Conservation (phyloP, 2,888 invertebrate species). For the Synergus umbraculus region DNA sequence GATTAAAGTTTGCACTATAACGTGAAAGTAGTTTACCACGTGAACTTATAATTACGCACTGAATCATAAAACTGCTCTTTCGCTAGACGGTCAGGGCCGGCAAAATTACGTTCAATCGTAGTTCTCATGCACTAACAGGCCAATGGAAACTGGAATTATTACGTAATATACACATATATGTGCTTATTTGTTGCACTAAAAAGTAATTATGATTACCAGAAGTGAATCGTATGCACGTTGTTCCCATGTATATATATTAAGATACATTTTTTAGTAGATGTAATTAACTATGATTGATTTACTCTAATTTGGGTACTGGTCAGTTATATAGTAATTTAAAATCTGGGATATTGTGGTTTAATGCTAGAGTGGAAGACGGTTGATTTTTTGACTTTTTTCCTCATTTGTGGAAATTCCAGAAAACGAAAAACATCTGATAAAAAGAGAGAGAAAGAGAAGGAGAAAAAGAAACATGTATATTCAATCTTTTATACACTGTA, state of each 20-base stretch:
- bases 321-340: background rate
- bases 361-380: too few relatives aligned
- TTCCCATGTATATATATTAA: background rate
- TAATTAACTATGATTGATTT: constrained; percentile 17
- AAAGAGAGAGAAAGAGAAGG: too few relatives aligned
- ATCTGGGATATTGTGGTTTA: too few relatives aligned
- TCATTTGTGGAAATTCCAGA: too few relatives aligned
- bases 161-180: constrained; percentile 26
- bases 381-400: too few relatives aligned
- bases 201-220: constrained; percentile 22
- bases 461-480: too few relatives aligned
- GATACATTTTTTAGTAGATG: background rate
- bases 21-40: constrained; percentile 46
- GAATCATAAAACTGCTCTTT: constrained; percentile 44
- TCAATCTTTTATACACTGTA: too few relatives aligned
- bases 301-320: background rate
- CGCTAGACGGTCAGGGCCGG: constrained; percentile 46
- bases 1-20: constrained; percentile 36
- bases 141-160: constrained; percentile 42
- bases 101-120: constrained; percentile 42
- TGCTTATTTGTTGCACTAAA: constrained; percentile 20
- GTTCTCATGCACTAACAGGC: constrained; percentile 24
- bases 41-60: constrained; percentile 41
- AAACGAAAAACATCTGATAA: too few relatives aligned
- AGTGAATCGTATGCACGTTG: background rate